phyloP scores from a whole-genome alignment of 2,888 invertebrate species.

The Gibbula magus region DNA sequence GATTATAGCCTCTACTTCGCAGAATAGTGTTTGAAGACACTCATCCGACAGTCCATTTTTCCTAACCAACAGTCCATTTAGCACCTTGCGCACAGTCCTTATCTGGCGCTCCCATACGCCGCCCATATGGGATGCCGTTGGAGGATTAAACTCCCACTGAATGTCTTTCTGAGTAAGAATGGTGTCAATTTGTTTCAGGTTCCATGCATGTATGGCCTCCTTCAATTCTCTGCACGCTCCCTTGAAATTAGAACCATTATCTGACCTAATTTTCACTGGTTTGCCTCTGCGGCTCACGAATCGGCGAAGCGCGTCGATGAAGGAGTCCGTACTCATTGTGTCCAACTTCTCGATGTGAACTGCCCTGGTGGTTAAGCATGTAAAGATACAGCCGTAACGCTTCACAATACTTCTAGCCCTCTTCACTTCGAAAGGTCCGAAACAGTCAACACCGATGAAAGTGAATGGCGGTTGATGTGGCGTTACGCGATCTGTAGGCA shows the following conservation, averaged over 20 bases:
- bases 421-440: slow-evolving; percentile 55
- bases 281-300: slow-evolving; percentile 48
- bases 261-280: slow-evolving; percentile 43
- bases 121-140: slow-evolving; percentile 33
- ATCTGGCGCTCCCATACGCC: slow-evolving; percentile 45
- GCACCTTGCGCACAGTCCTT: slow-evolving; percentile 34
- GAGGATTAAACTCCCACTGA: slow-evolving; percentile 21
- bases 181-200: not conserved
- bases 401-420: slow-evolving; percentile 50
- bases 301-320: slow-evolving; percentile 48
- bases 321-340: slow-evolving; percentile 49
- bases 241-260: slow-evolving; percentile 55
- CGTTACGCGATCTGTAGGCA: slow-evolving; percentile 45
- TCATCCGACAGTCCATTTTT: slow-evolving; percentile 33
- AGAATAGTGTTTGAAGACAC: slow-evolving; percentile 36
- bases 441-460: slow-evolving; percentile 52
- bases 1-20: slow-evolving; percentile 36
- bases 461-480: slow-evolving; percentile 48
- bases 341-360: slow-evolving; percentile 52
- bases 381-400: slow-evolving; percentile 53
- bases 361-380: slow-evolving; percentile 51
- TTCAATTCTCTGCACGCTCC: slow-evolving; percentile 50
- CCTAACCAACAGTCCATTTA: slow-evolving; percentile 14
- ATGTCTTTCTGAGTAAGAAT: not conserved
- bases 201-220: not conserved